Percentiles rank a stretch among this genome's conserved stretches.
phyloP scores from a whole-genome alignment of 2,888 invertebrate genomes.

The Mystacides longicornis region DNA sequence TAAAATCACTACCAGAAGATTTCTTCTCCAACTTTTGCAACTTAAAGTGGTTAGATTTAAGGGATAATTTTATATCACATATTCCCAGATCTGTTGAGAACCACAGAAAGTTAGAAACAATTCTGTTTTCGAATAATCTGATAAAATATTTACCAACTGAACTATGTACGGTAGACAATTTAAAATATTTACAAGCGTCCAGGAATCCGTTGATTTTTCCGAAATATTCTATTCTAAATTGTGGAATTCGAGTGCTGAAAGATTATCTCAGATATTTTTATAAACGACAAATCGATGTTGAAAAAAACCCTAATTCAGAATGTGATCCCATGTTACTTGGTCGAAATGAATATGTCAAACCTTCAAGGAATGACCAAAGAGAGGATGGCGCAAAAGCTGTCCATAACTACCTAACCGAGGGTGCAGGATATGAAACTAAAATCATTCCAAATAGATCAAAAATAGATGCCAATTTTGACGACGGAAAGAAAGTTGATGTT shows the following conservation, averaged over 20 bases:
- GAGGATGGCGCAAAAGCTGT: no score
- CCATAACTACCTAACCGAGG: no score
- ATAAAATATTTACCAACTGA: slow-evolving; percentile 53
- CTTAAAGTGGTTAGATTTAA: slow-evolving; percentile 58
- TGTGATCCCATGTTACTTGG: neutral
- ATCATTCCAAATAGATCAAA: no score
- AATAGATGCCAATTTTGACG: no score
- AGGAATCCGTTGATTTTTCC: slow-evolving; percentile 58
- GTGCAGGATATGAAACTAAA: no score
- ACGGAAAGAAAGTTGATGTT: no score
- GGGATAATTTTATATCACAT: slow-evolving; percentile 50
- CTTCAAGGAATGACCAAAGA: no score
- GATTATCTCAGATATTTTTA: slow-evolving; percentile 38
- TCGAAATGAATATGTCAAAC: no score
- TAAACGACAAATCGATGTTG: slow-evolving; percentile 5
- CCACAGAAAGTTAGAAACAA: slow-evolving; percentile 52
- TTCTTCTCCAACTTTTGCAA: slow-evolving; percentile 49
- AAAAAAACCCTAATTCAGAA: neutral
- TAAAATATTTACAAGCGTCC: slow-evolving; percentile 54
- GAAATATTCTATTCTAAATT: slow-evolving; percentile 43
- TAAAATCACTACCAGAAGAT: slow-evolving; percentile 48
- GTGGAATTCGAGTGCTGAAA: slow-evolving; percentile 40
- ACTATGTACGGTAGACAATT: slow-evolving; percentile 50
- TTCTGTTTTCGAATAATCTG: slow-evolving; percentile 57
- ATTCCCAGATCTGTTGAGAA: slow-evolving; percentile 51